Evolutionary conservation across 2,888 invertebrate species (phyloP).

Genomic region (Iselma pallidipennis): DNA sequence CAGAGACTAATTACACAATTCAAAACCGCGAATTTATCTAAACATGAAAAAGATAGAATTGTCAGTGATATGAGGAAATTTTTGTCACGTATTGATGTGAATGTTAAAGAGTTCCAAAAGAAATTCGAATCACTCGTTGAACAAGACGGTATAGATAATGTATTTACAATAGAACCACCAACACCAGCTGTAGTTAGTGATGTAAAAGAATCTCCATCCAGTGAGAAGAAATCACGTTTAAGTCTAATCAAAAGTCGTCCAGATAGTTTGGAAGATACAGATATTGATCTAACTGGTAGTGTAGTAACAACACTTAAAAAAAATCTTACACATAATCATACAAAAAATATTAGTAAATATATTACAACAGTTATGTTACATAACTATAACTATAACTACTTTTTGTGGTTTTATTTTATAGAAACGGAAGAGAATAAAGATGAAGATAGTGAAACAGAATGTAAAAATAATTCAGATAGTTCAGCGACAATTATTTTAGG

Average conservation of each 20-base stretch:
- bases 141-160: not conserved
- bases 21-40: not conserved
- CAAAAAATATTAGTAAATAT: not conserved
- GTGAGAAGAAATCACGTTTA: not conserved
- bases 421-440: not conserved
- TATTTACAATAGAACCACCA: not conserved
- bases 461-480: slow-evolving; percentile 9
- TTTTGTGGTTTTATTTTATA: not conserved
- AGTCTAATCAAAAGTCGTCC: not conserved
- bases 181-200: not conserved
- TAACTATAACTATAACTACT: not conserved
- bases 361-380: too few relatives aligned
- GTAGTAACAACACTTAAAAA: not conserved
- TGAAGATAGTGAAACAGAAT: not conserved
- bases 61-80: not conserved
- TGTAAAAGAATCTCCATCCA: not conserved
- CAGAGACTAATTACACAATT: not conserved
- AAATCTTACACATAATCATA: not conserved
- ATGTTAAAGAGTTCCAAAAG: not conserved
- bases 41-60: not conserved
- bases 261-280: not conserved
- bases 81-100: not conserved
- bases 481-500: not conserved
- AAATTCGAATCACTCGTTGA: not conserved
- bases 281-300: slow-evolving; percentile 2